These are phyloP conservation scores for Nyctibius grandis DNA, from an alignment of 2,797 vertebrate species.

Conservation along the genomic window DNA sequence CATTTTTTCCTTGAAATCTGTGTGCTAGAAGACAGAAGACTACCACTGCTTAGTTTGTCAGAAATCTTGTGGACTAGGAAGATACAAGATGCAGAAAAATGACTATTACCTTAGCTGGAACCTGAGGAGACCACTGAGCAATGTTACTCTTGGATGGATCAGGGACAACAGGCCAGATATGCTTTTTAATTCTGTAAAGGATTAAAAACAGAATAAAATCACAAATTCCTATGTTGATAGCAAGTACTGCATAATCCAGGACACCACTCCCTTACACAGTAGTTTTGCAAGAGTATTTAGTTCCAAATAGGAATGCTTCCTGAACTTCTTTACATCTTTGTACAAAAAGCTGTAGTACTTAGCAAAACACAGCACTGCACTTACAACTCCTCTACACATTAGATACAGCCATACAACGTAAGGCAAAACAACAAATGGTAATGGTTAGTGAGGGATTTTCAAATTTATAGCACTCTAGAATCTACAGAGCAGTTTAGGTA, in stretches of 20 bases:
- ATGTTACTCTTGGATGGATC: constrained; percentile 94
- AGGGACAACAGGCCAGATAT: constrained; percentile 92
- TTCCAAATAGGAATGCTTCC: not conserved
- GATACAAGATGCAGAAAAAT: not conserved
- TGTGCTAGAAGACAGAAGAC: not conserved
- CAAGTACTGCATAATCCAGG: not conserved
- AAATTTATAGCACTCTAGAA: not conserved
- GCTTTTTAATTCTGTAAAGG: constrained; percentile 85
- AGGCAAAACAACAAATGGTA: not conserved
- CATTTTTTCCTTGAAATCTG: not conserved
- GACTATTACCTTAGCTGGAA: constrained; percentile 82
- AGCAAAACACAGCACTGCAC: not conserved
- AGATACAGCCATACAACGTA: not conserved
- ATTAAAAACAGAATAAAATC: not conserved
- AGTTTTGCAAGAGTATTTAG: not conserved
- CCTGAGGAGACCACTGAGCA: constrained; percentile 91
- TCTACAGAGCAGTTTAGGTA: not conserved
- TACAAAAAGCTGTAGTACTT: not conserved
- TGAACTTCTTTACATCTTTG: not conserved
- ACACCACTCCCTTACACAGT: not conserved
- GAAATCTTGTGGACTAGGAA: not conserved
- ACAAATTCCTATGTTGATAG: not conserved
- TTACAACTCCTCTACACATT: not conserved
- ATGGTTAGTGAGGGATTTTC: not conserved
- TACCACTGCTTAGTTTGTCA: not conserved